Evolutionary conservation across 2,888 invertebrate species (phyloP).

Genomic region (Deladenus siricidicola): DNA sequence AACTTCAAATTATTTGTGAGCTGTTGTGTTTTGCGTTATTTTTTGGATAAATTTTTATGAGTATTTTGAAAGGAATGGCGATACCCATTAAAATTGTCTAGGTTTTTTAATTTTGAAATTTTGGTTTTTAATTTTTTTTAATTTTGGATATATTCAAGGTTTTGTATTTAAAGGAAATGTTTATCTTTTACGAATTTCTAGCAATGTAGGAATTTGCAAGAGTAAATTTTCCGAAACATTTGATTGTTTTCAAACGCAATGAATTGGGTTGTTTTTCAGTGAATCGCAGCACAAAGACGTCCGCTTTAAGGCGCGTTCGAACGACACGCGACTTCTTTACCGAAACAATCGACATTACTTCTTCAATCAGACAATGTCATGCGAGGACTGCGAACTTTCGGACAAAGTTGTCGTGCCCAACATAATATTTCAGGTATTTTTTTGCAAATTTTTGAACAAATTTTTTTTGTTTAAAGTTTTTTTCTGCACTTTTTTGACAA

Average conservation of each 20-base stretch:
- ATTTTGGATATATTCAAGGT: too few relatives aligned
- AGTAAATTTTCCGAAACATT: neutral
- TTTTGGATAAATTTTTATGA: too few relatives aligned
- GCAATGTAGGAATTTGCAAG: slow-evolving; percentile 1
- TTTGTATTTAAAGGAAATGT: too few relatives aligned
- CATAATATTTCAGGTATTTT: slow-evolving; percentile 45
- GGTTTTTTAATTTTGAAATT: too few relatives aligned
- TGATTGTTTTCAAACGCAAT: too few relatives aligned
- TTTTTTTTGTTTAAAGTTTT: slow-evolving; percentile 4
- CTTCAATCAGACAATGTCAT: slow-evolving; percentile 38
- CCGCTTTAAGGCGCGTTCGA: slow-evolving; percentile 3
- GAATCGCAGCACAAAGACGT: slow-evolving; percentile 37
- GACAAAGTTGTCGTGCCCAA: slow-evolving; percentile 43
- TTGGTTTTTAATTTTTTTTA: too few relatives aligned
- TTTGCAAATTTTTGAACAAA: neutral
- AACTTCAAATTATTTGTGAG: too few relatives aligned
- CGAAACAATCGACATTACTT: slow-evolving; percentile 37
- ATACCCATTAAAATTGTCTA: too few relatives aligned
- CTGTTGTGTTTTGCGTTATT: too few relatives aligned
- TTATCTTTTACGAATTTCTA: too few relatives aligned
- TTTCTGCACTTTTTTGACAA: slow-evolving; percentile 5
- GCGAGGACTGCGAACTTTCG: slow-evolving; percentile 33
- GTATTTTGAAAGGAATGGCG: too few relatives aligned
- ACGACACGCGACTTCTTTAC: slow-evolving; percentile 42
- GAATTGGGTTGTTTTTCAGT: slow-evolving; percentile 24